Evolutionary conservation across 2,888 invertebrate genomes (phyloP).

Genomic region (Orthosia gothica): DNA sequence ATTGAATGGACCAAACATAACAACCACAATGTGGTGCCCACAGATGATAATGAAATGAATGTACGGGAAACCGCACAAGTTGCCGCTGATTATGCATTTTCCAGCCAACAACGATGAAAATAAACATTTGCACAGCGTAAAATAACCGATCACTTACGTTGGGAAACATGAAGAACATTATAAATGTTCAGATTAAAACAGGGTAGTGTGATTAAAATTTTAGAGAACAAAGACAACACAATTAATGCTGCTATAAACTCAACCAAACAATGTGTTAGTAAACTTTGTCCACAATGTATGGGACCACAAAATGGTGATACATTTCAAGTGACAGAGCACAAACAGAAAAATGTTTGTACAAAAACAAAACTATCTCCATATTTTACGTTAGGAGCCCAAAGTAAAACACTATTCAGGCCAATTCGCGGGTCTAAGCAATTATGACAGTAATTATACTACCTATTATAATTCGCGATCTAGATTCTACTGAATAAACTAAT

Average conservation of each 20-base stretch:
- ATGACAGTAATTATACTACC: conserved; percentile 49
- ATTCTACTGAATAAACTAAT: conserved; percentile 62
- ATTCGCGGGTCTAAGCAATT: conserved; percentile 38
- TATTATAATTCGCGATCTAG: conserved; percentile 47
- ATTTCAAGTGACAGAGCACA: conserved; percentile 21
- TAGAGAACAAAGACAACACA: conserved; percentile 52
- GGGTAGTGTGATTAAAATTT: conserved; percentile 46
- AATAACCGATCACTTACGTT: conserved; percentile 54
- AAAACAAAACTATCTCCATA: conserved; percentile 2
- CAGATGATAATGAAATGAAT: conserved; percentile 65
- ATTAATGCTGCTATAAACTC: no score
- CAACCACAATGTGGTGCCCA: conserved; percentile 57
- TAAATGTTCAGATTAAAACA: conserved; percentile 36
- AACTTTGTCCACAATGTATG: conserved; percentile 46
- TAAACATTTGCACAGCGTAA: conserved; percentile 42
- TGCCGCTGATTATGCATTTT: conserved; percentile 59
- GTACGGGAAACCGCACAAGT: conserved; percentile 58
- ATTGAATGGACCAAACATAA: conserved; percentile 72
- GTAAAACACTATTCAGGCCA: conserved; percentile 12
- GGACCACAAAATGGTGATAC: conserved; percentile 40
- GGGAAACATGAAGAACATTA: conserved; percentile 45
- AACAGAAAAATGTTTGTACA: conserved; percentile 21
- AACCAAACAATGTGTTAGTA: conserved; percentile 53
- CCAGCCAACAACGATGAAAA: conserved; percentile 33
- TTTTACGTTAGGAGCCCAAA: neutral